Base-by-base conservation (phyloP, 2,797 vertebrate species). In the Tiaroga cobitis region DNA sequence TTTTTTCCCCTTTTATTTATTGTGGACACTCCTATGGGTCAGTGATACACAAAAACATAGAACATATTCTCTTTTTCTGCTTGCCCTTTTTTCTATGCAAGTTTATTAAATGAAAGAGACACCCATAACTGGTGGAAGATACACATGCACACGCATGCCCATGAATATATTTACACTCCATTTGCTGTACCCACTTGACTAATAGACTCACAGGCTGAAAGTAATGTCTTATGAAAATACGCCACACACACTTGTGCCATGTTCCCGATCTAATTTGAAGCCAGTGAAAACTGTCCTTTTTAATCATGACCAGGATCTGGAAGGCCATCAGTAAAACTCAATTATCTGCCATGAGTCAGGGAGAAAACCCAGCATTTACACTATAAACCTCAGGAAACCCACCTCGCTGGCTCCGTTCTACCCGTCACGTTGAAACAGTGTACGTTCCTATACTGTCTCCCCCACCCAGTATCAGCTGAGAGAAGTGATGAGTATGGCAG, bases 121-220 rank as follows among this genome's bases (percentile, higher is more conserved):
- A 63, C 69, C 29, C 68, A 73, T 65, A 85, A 85, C 49, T 73
- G 77, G 56, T 77, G 51, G 73, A 34, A 82, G 72, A 76, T 59
- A 67, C 56, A 82, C 87, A 76, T 54, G 63, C 61, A 68, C 37
- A 67, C 81, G 49, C 86, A 87, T 67, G 70, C 56, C 69, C 32
- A 85, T 85, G 63, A 70, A 87, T 81, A 76, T 69, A 87, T 87
- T 87, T 80, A 59, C 81, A 63, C 68, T 67, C 65, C 43, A 80
- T 81, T 78, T 81, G 70, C 67, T 82, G 69, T 68, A 84, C 24
- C 82, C 37, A 68, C 84, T 83, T 65, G 78, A 86, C 84, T 75
- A 89, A 89, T 89, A 77, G 76, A 89, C 78, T 86, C 79, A 29
- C 67, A 81, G 82, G 39, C 81, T 84, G 87, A 80, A 87, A 89